phyloP scores from a whole-genome alignment of 2,797 vertebrate genomes.

The Momotus momota region DNA sequence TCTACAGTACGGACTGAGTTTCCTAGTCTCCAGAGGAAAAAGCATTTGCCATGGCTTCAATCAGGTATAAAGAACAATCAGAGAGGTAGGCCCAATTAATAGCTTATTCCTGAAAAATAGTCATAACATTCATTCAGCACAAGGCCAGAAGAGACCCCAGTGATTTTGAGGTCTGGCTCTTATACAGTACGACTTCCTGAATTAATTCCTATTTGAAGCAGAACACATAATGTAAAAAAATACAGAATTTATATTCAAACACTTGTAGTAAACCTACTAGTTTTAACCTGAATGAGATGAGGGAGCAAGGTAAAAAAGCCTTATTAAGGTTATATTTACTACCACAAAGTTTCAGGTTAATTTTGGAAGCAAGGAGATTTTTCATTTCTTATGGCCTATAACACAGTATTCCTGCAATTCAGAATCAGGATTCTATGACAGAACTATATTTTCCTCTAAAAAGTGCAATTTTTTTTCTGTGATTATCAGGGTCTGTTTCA shows the following conservation, averaged over 20 bases:
- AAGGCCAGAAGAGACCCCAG: neutral
- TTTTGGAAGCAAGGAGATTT: neutral
- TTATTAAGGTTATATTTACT: neutral
- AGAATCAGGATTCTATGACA: neutral
- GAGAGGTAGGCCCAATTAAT: neutral
- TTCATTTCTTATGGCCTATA: neutral
- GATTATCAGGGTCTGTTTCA: neutral
- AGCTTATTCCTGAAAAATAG: neutral
- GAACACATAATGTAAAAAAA: neutral
- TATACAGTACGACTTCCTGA: neutral
- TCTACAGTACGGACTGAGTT: neutral
- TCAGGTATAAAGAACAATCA: neutral
- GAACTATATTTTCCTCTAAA: neutral
- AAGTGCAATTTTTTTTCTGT: neutral
- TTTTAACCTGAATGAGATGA: neutral
- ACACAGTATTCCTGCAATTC: neutral
- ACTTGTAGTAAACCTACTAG: neutral
- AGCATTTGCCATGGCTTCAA: neutral
- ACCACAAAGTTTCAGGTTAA: neutral
- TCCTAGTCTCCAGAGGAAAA: neutral
- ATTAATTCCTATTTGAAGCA: neutral
- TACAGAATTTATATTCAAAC: neutral
- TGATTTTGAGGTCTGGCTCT: neutral
- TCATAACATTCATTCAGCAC: neutral
- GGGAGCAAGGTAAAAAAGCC: neutral